phyloP scores from a whole-genome alignment of 2,113 vertebrate species.

The Anhinga anhinga region DNA sequence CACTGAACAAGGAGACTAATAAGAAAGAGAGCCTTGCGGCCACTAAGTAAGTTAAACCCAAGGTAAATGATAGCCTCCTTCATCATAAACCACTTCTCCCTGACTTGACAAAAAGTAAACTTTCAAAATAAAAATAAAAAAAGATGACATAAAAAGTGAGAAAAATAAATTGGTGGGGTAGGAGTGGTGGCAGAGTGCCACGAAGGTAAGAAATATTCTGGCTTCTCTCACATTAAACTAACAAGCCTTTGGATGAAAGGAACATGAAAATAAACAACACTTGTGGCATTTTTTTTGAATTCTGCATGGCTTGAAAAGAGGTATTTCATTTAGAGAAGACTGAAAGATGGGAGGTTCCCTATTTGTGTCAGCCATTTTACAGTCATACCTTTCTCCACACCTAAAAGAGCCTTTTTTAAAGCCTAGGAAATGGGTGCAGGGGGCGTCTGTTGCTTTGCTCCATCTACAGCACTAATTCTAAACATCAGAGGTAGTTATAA shows the following conservation, averaged over 20 bases:
- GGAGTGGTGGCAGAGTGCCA: not conserved
- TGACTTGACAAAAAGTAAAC: not conserved
- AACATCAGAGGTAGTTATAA: not conserved
- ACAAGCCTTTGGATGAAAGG: not conserved
- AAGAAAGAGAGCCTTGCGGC: not conserved
- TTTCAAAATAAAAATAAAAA: not conserved
- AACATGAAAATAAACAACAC: not conserved
- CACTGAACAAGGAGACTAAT: not conserved
- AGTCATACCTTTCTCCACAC: not conserved
- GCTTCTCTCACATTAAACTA: not conserved
- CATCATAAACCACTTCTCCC: not conserved
- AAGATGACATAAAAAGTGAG: not conserved
- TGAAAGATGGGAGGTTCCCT: not conserved
- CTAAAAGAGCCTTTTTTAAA: not conserved
- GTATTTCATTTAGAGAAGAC: not conserved
- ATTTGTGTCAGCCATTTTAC: not conserved
- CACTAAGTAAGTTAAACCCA: not conserved
- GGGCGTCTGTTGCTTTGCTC: not conserved
- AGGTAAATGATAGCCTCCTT: not conserved
- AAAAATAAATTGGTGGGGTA: not conserved
- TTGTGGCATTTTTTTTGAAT: not conserved
- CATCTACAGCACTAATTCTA: not conserved
- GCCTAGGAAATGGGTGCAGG: not conserved
- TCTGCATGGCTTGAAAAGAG: not conserved
- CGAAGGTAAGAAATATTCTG: not conserved